Conservation (phyloP, 2,113 vertebrate genomes). For the Geococcyx californianus region DNA sequence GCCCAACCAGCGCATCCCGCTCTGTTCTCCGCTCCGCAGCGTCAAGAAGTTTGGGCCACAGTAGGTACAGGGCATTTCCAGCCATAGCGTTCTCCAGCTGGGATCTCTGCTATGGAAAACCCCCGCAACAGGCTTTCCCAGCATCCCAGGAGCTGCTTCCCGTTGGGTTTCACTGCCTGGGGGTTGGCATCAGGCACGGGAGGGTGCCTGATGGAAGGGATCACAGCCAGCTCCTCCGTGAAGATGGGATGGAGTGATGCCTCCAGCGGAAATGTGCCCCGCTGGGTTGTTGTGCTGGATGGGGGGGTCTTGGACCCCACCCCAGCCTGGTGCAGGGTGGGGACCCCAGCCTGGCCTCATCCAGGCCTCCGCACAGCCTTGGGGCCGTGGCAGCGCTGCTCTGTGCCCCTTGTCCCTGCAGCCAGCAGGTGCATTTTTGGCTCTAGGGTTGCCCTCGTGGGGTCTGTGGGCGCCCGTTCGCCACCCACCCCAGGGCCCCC, state of each 20-base stretch:
- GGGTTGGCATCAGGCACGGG: not conserved
- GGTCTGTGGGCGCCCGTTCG: not conserved
- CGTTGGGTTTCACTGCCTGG: not conserved
- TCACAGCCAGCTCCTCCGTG: not conserved
- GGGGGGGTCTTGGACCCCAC: not conserved
- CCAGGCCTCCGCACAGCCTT: not conserved
- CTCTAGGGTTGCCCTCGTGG: fast-evolving
- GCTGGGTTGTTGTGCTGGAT: not conserved
- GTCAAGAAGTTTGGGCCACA: not conserved
- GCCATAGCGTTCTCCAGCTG: fast-evolving
- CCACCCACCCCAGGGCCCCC: too few relatives aligned
- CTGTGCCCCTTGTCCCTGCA: not conserved
- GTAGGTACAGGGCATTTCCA: not conserved
- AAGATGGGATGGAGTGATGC: fast-evolving
- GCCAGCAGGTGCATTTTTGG: fast-evolving
- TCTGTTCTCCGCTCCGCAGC: not conserved
- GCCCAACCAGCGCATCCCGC: not conserved
- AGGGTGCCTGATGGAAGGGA: not conserved
- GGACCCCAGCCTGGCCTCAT: not conserved
- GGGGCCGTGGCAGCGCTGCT: fast-evolving
- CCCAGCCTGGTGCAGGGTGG: fast-evolving
- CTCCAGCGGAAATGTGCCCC: fast-evolving
- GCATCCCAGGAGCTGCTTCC: not conserved
- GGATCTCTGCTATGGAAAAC: not conserved
- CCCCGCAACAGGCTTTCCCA: not conserved